Evolutionary conservation across 2,113 vertebrate species (phyloP), one percentile per base, ranked within the genome.

Genomic region (Cairina moschata): DNA sequence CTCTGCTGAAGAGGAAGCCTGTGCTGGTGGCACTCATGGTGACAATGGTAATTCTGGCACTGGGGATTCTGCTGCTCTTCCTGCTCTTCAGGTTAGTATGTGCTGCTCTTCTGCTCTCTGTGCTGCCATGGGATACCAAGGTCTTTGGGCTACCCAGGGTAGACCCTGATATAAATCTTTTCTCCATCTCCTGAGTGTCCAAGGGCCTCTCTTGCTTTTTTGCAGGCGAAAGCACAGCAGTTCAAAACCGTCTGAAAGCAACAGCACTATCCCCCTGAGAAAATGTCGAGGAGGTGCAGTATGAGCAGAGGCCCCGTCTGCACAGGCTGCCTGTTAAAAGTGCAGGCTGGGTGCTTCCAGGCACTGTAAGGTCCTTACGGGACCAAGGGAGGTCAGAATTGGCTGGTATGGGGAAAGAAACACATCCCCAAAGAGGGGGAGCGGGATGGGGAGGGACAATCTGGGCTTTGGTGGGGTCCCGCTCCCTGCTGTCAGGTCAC

Each of bases 1-100:
- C 94, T 66, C 65, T 26, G 32, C n/a, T 78, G n/a, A 13, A 10
- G 17, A 65, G 55, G 13, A 52, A 36, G 14, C 3, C 3, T 0
- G 0, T 73, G 34, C n/a, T 85, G 71, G 17, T 48, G 11, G 55
- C 75, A 29, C 18, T 88, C 34, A 23, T 3, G 0, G 17, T 91
- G 26, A 20, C 54, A 3, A 0, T 75, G 66, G 65, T 26, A 20
- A 14, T 95, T 22, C 63, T 97, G 68, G 69, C 54, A 25, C 32
- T 96, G 29, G 94, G 72, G 16, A 74, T 90, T 91, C 86, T 96
- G 21, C 83, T 96, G 29, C 23, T 96, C 11, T 54, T 93, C 2
- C 0, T 95, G 13, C 1, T 93, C 21, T n/a, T 92, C 74, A 91
- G 95, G 96, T 97, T 17, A 92, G 96, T 96, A 69, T 44, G 10